Evolutionary conservation across 2,113 vertebrate genomes (phyloP).

Genomic region (Takifugu bimaculatus): DNA sequence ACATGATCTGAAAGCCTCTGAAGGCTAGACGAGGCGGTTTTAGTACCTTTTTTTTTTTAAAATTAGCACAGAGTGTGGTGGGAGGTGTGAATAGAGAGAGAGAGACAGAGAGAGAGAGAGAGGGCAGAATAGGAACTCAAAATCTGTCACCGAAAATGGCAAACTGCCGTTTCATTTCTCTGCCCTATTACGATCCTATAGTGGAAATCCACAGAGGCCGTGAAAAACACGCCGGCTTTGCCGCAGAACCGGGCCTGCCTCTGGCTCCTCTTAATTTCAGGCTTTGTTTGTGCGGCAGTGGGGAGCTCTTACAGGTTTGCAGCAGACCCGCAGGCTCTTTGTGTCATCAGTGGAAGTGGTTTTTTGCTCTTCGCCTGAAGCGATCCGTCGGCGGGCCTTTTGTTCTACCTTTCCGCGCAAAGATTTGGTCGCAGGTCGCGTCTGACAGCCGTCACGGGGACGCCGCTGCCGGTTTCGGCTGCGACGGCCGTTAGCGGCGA

Average conservation of each 20-base stretch:
- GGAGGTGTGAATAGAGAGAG: slow-evolving; percentile 41
- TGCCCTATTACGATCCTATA: slow-evolving; percentile 36
- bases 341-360: slow-evolving; percentile 66
- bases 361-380: slow-evolving; percentile 60
- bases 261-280: slow-evolving; percentile 72
- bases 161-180: slow-evolving; percentile 26
- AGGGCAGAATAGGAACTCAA: slow-evolving; percentile 27
- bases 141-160: slow-evolving; percentile 45
- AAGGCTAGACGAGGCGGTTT: slow-evolving; percentile 42
- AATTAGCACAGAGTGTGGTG: slow-evolving; percentile 39
- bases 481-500: slow-evolving; percentile 17
- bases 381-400: slow-evolving; percentile 52
- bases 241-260: slow-evolving; percentile 63
- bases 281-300: slow-evolving; percentile 71
- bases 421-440: slow-evolving; percentile 66
- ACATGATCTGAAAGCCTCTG: slow-evolving; percentile 43
- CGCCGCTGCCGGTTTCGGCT: slow-evolving; percentile 40
- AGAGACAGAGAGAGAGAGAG: slow-evolving; percentile 6
- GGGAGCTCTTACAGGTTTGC: slow-evolving; percentile 66
- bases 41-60: slow-evolving; percentile 39
- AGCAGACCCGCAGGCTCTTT: slow-evolving; percentile 70
- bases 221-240: slow-evolving; percentile 63
- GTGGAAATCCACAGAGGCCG: slow-evolving; percentile 56
- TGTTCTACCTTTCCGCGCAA: slow-evolving; percentile 53
- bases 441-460: slow-evolving; percentile 60